These are phyloP conservation scores for Lypha dubia DNA, from an alignment of 2,888 invertebrate species.

Conservation along the genomic window DNA sequence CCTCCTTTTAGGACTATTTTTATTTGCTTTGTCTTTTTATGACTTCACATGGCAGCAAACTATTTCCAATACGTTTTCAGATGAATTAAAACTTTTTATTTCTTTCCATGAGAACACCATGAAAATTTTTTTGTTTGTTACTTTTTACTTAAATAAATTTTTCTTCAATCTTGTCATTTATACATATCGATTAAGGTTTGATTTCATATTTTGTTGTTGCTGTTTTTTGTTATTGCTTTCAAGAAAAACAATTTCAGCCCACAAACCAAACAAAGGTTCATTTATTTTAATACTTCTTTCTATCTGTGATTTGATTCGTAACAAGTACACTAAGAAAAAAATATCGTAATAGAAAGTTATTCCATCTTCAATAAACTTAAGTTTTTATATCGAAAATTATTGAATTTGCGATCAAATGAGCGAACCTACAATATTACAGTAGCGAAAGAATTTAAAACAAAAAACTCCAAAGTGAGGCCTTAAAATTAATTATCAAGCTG, in stretches of 20 bases:
- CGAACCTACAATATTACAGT: no score
- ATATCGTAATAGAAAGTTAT: background rate
- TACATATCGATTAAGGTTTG: constrained; percentile 22
- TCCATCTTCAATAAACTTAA: no score
- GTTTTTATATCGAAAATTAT: no score
- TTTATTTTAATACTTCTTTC: constrained; percentile 24
- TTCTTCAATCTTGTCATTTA: constrained; percentile 35
- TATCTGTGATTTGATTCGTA: constrained; percentile 4
- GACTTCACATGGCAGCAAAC: no score
- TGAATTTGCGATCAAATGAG: no score
- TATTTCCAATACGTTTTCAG: background rate
- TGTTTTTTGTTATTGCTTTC: constrained; percentile 6
- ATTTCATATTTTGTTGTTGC: background rate
- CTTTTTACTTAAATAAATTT: background rate
- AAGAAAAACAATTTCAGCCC: constrained; percentile 9
- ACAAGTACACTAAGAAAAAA: constrained; percentile 9
- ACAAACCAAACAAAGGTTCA: constrained; percentile 21
- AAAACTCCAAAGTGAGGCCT: no score
- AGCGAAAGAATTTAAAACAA: no score
- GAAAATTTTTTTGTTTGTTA: constrained; percentile 13
- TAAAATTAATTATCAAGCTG: no score
- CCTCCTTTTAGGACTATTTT: no score
- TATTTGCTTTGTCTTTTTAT: background rate
- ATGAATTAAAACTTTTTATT: background rate
- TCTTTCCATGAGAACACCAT: constrained; percentile 19